Evolutionary conservation across 2,888 invertebrate species (phyloP).

Genomic region (Apeira syringaria): DNA sequence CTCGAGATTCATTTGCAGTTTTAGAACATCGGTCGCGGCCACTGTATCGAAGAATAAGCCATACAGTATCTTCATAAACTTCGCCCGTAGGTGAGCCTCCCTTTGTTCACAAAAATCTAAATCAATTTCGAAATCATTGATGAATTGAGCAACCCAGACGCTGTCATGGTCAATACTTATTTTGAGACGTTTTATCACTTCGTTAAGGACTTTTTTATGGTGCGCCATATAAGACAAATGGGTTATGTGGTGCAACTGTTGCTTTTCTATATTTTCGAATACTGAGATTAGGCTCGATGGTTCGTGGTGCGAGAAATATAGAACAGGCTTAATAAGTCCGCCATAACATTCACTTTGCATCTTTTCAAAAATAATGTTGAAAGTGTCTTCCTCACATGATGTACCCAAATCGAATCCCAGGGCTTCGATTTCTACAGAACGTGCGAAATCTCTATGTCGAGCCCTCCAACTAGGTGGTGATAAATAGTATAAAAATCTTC

Average conservation of each 20-base stretch:
- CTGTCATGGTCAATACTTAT: slow-evolving; percentile 57
- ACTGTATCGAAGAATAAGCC: slow-evolving; percentile 82
- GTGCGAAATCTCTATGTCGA: slow-evolving; percentile 76
- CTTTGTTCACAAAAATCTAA: slow-evolving; percentile 75
- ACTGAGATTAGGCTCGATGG: slow-evolving; percentile 74
- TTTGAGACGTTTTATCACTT: slow-evolving; percentile 71
- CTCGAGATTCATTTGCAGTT: slow-evolving; percentile 84
- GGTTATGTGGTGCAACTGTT: slow-evolving; percentile 85
- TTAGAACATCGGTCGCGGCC: slow-evolving; percentile 80
- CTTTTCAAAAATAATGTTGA: slow-evolving; percentile 65
- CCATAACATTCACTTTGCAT: slow-evolving; percentile 70
- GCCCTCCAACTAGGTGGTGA: slow-evolving; percentile 85
- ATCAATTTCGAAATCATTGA: slow-evolving; percentile 49
- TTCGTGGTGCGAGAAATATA: slow-evolving; percentile 82
- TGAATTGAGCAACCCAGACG: slow-evolving; percentile 42
- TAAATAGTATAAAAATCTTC: slow-evolving; percentile 86
- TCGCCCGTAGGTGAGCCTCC: slow-evolving; percentile 73
- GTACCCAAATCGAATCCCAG: slow-evolving; percentile 68
- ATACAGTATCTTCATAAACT: slow-evolving; percentile 80
- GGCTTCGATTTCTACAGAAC: slow-evolving; percentile 69
- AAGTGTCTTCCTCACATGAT: slow-evolving; percentile 63
- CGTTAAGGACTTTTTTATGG: slow-evolving; percentile 73
- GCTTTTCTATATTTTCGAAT: slow-evolving; percentile 84
- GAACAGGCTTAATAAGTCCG: slow-evolving; percentile 67
- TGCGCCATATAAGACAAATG: slow-evolving; percentile 83